Evolutionary conservation across 1,140 invertebrate genomes (phyloP).

Genomic region (Hirudo medicinalis): DNA sequence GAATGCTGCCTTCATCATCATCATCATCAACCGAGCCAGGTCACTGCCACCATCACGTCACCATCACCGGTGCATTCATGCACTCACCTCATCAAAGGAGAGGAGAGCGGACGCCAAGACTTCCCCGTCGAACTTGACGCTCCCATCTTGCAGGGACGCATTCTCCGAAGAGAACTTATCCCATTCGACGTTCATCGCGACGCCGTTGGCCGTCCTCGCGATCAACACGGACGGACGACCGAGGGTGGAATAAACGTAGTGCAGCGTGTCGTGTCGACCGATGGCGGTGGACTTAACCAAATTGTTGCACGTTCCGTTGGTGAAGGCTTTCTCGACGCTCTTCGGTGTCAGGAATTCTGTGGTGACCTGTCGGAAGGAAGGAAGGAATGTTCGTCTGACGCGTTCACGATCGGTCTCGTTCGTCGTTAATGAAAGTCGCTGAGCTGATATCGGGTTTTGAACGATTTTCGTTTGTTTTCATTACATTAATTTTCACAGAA

Average conservation of each 20-base stretch:
- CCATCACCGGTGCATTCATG: too few relatives aligned
- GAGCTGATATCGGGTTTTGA: too few relatives aligned
- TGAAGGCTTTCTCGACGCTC: not conserved
- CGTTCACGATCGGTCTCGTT: too few relatives aligned
- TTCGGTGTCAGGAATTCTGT: too few relatives aligned
- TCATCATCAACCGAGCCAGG: too few relatives aligned
- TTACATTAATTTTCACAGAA: too few relatives aligned
- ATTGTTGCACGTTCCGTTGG: not conserved
- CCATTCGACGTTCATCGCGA: not conserved
- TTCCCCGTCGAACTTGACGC: not conserved
- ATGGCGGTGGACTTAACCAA: not conserved
- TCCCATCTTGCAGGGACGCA: not conserved
- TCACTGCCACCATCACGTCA: too few relatives aligned
- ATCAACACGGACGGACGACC: not conserved
- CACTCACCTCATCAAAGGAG: not conserved
- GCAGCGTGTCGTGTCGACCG: not conserved
- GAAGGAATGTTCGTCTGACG: too few relatives aligned
- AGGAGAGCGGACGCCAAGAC: not conserved
- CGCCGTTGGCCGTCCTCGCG: not conserved
- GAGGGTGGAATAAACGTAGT: not conserved
- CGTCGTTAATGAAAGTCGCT: too few relatives aligned
- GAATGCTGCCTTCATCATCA: too few relatives aligned
- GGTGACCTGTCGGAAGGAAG: too few relatives aligned
- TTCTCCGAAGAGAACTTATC: not conserved
- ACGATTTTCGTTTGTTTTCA: too few relatives aligned